Percentiles rank a stretch among this genome's conserved stretches.
Evolutionary conservation across 1,140 invertebrate genomes (phyloP).

Genomic region (Asobara japonica): DNA sequence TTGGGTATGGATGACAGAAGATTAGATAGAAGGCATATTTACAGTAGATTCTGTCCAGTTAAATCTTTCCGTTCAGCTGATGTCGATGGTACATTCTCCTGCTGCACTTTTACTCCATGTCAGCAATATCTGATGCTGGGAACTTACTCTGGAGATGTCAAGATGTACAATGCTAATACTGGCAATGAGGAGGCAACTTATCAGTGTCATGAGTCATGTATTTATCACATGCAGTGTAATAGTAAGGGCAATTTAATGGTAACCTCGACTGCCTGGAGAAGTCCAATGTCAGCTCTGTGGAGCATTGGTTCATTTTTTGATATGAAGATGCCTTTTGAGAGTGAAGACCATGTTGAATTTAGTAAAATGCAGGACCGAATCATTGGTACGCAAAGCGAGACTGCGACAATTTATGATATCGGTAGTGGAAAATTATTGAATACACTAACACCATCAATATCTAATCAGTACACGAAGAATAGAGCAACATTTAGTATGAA

Average conservation of each 20-base stretch:
- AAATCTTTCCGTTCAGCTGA: conserved; percentile 80
- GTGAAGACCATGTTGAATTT: conserved; percentile 93
- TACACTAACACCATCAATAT: conserved; percentile 80
- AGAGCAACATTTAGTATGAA: conserved; percentile 92
- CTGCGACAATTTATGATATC: conserved; percentile 88
- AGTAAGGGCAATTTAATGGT: conserved; percentile 82
- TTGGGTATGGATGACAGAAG: conserved; percentile 69
- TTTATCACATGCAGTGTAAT: conserved; percentile 80
- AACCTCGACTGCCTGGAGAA: conserved; percentile 86
- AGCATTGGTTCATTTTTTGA: conserved; percentile 78
- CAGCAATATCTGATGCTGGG: conserved; percentile 86
- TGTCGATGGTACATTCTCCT: conserved; percentile 85
- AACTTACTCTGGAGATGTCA: conserved; percentile 87
- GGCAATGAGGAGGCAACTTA: conserved; percentile 82
- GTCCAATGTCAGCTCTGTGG: conserved; percentile 88
- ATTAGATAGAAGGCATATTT: conserved; percentile 83
- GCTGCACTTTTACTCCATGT: conserved; percentile 80
- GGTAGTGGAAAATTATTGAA: conserved; percentile 80
- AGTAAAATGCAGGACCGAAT: conserved; percentile 90
- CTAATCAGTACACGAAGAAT: conserved; percentile 94
- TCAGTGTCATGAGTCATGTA: conserved; percentile 84
- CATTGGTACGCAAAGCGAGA: conserved; percentile 83
- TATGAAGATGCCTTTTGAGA: conserved; percentile 77
- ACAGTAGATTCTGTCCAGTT: conserved; percentile 89
- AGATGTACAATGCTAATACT: conserved; percentile 84